Percentiles rank a stretch among this genome's conserved stretches.
phyloP scores from a whole-genome alignment of 2,113 vertebrate species.

The Eulemur macaco region DNA sequence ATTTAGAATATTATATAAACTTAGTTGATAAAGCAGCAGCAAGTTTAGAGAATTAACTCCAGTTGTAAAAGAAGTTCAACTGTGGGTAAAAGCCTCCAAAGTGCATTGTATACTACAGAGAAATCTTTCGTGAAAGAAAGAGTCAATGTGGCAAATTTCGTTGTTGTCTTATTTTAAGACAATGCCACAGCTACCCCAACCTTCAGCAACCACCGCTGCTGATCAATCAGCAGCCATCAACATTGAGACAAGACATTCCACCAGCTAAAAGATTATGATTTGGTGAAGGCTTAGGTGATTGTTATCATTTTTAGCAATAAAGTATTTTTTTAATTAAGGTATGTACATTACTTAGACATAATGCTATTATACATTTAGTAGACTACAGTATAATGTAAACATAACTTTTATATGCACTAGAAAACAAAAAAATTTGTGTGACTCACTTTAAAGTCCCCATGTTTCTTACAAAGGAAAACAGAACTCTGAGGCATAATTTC shows the following conservation, averaged over 20 bases:
- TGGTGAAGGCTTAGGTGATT: background rate
- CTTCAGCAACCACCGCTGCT: background rate
- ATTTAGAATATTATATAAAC: background rate
- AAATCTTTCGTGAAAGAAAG: background rate
- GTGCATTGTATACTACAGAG: background rate
- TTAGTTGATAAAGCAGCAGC: background rate
- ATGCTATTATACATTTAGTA: background rate
- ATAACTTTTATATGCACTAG: background rate
- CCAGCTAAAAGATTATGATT: background rate
- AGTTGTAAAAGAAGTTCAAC: background rate
- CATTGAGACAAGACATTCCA: background rate
- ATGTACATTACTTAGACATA: background rate
- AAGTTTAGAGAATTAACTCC: background rate
- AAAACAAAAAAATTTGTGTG: background rate
- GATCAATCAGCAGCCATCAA: background rate
- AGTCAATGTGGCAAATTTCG: background rate
- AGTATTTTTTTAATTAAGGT: background rate
- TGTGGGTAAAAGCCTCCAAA: background rate
- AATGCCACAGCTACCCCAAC: background rate
- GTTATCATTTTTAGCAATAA: background rate
- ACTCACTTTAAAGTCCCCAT: background rate
- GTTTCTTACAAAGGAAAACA: slow-evolving; percentile 20
- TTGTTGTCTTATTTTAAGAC: background rate
- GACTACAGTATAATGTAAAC: background rate
- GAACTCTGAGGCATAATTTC: background rate